Evolutionary conservation across 2,888 invertebrate genomes (phyloP), one percentile per base, ranked within the genome.

Genomic region (Gortyna flavago): DNA sequence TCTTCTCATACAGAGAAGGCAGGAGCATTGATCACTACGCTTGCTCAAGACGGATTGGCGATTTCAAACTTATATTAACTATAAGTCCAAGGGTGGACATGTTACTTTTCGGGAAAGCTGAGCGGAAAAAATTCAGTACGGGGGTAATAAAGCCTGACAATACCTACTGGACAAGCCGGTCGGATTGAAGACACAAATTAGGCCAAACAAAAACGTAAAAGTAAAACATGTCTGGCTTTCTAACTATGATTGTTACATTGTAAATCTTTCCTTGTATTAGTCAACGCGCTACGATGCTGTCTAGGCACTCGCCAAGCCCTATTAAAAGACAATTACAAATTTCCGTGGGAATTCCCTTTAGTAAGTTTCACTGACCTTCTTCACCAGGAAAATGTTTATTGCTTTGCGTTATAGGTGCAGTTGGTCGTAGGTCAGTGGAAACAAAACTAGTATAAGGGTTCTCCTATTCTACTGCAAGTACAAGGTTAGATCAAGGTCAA

Each of bases 261-360:
- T 21, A 29, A 7, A n/a, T 29, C 8, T 62, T 54, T 79, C 35
- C 61, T 54, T 62, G 25, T 35, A n/a, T 64, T 57, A 44, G 16
- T 67, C 32, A 38, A 44, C 18, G 21, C 5, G 21, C 8, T 54
- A 32, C 38, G 38, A n/a, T n/a, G n/a, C n/a, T n/a, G n/a, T n/a
- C 7, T 72, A 54, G n/a, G 18, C 9, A 29, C 48, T 41, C 35
- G 38, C 18, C 18, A 70, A 61, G 11, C 8, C 13, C 25, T 54
- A 44, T 77, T 67, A 61, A 21, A 48, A 51, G 11, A 1, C 44
- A 62, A 62, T 77, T 61, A 35, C 11, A 5, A 41, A 32, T 59
- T 61, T 51, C 21, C 6, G 13, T 44, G 13, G 51, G 62, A 51
- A 62, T 79, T 69, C 13, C 69, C 62, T 2, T 38, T 25, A 29